Base-by-base conservation (phyloP, 2,797 vertebrate species). In the Tauraco hartlaubi region DNA sequence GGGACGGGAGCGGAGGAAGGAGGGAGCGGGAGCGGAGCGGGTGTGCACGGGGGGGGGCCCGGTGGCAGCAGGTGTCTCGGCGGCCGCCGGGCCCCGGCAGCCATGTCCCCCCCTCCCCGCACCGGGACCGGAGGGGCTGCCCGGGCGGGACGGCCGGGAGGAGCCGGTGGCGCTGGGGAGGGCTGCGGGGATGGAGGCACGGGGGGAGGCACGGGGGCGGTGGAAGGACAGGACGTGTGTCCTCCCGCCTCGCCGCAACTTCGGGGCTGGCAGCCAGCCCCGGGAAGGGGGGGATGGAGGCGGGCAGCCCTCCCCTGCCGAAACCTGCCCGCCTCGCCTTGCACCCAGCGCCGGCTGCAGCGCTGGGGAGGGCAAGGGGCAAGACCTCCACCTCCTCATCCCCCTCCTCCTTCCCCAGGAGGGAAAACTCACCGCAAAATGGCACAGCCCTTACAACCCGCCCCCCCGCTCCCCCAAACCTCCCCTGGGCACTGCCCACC, bases 191-290 rank as follows among this genome's bases (percentile, higher is more conserved):
- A 61, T 33, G 68, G 48, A 20, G 5, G 66, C 31, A 23, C 20
- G 69, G 59, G 33, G 35, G 39, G 12, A 7, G 59, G 26, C 39
- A 18, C 61, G 67, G 77, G 63, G 31, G 78, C 44, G 73, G 73
- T n/a, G 80, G 85, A 82, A 93, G 95, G 95, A 88, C 83, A 84
- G 83, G 88, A 75, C 85, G 79, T 17, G 93, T 81, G 93, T 96
- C 95, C 95, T 94, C 88, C 78, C 71, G 62, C 91, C 82, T 87
- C 88, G 82, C 93, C 91, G 93, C 95, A 92, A 92, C 95, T 93
- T 95, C 71, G 89, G 62, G 83, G 93, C 93, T 93, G 89, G 67
- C 83, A 46, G 93, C 92, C 92, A 90, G 93, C 76, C 54, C 72
- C 80, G 28, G 20, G 67, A 15, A 37, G 26, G 68, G 35, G 55